Conservation (phyloP, 2,888 invertebrate genomes). For the Acleris holmiana region DNA sequence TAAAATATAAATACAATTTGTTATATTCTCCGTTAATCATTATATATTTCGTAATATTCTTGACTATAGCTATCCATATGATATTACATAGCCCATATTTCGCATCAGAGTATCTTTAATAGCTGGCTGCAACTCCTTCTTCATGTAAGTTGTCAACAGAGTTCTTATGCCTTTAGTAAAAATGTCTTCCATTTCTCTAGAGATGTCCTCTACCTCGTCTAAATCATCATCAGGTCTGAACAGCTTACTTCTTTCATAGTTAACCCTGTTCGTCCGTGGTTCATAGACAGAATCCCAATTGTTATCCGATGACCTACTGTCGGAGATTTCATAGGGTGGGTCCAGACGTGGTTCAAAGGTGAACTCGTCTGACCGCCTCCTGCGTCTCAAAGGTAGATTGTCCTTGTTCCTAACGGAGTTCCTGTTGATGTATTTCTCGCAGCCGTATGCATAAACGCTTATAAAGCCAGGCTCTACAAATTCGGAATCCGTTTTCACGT, state of each 20-base stretch:
- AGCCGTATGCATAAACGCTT: constrained; percentile 93
- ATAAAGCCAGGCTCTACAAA: constrained; percentile 94
- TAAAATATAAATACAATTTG: constrained; percentile 20
- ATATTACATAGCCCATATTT: constrained; percentile 94
- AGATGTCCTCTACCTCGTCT: constrained; percentile 87
- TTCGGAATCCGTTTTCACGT: constrained; percentile 91
- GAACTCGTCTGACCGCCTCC: constrained; percentile 72
- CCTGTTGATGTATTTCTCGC: constrained; percentile 85
- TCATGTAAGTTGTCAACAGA: constrained; percentile 92
- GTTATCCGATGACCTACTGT: constrained; percentile 59
- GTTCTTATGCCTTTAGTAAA: constrained; percentile 93
- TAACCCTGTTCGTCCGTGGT: constrained; percentile 61
- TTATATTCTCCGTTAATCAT: constrained; percentile 30
- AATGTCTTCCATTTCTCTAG: constrained; percentile 92
- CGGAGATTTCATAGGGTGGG: constrained; percentile 51
- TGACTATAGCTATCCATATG: constrained; percentile 86
- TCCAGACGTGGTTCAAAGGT: constrained; percentile 66
- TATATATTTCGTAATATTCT: neutral
- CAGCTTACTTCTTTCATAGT: constrained; percentile 77
- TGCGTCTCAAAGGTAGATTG: constrained; percentile 63
- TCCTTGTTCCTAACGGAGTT: constrained; percentile 72
- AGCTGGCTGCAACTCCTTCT: constrained; percentile 92
- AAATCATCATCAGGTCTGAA: constrained; percentile 81
- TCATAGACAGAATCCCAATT: constrained; percentile 71
- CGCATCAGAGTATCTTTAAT: constrained; percentile 94